phyloP scores from a whole-genome alignment of 1,140 invertebrate genomes.

The Euwallacea similis region DNA sequence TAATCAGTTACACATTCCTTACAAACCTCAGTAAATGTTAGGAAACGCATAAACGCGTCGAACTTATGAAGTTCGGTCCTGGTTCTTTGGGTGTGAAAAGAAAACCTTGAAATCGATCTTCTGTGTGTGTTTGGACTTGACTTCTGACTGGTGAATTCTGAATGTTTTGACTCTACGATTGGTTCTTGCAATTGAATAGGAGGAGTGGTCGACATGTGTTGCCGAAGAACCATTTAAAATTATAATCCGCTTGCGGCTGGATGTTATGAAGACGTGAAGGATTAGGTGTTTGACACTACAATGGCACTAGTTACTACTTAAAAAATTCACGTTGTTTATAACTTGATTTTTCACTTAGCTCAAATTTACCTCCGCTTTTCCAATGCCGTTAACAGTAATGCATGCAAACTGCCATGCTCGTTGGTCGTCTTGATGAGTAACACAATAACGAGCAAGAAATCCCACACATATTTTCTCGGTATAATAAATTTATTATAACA shows the following conservation, averaged over 20 bases:
- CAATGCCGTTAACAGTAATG: neutral
- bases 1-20: too few species aligned
- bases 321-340: neutral
- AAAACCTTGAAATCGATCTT: slow-evolving; percentile 17
- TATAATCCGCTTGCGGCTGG: neutral
- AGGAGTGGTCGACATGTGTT: slow-evolving; percentile 26
- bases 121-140: slow-evolving; percentile 3
- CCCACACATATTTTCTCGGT: slow-evolving; percentile 23
- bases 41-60: too few species aligned
- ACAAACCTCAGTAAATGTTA: too few species aligned
- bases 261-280: neutral
- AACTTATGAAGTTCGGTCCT: too few species aligned
- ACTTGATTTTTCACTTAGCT: neutral
- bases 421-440: slow-evolving; percentile 15
- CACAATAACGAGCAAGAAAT: slow-evolving; percentile 17
- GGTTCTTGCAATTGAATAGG: slow-evolving; percentile 31
- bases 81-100: neutral
- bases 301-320: neutral
- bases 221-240: slow-evolving; percentile 1
- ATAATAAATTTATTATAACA: slow-evolving; percentile 29
- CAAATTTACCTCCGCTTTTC: too few species aligned
- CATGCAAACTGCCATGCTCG: neutral
- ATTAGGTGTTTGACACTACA: neutral
- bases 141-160: slow-evolving; percentile 24
- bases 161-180: slow-evolving; percentile 20